Percentiles rank a stretch among this genome's conserved stretches.
These are phyloP conservation scores for Lepilemur ruficaudatus DNA, from an alignment of 2,797 vertebrate genomes.

Conservation along the genomic window DNA sequence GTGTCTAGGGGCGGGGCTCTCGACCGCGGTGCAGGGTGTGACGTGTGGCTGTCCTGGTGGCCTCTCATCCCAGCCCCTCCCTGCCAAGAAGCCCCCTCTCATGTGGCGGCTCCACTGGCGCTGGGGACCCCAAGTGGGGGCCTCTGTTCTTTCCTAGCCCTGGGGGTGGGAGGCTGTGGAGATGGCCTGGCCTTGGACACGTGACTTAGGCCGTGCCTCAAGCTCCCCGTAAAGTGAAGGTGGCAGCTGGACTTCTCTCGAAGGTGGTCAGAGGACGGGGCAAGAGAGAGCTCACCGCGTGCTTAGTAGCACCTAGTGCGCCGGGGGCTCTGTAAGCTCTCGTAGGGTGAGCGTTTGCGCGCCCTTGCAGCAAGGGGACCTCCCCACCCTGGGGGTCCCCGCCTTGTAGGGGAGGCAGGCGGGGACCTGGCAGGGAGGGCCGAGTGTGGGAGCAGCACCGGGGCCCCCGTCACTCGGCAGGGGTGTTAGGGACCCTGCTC, in stretches of 20 bases:
- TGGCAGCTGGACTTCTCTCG: rapidly evolving
- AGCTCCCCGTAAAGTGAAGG: neutral
- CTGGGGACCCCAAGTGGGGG: neutral
- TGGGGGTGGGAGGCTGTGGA: no score
- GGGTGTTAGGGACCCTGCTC: no score
- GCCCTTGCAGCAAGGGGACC: no score
- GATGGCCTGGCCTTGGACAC: neutral
- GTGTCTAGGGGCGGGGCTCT: rapidly evolving
- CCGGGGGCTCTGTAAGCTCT: neutral
- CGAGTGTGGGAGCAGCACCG: neutral
- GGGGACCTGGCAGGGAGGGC: neutral
- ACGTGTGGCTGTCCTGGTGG: rapidly evolving
- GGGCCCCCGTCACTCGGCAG: neutral
- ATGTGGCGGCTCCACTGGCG: no score
- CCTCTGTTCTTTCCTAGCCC: neutral
- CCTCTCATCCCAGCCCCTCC: neutral
- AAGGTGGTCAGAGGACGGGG: rapidly evolving
- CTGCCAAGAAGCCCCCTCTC: neutral
- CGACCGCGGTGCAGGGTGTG: rapidly evolving
- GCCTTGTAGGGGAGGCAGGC: neutral
- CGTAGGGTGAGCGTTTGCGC: no score
- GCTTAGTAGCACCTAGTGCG: neutral
- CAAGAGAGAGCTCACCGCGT: neutral
- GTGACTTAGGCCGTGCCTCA: neutral
- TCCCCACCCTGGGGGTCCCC: rapidly evolving